Evolutionary conservation across 1,140 invertebrate genomes (phyloP).

Genomic region (Sycophila sp.): DNA sequence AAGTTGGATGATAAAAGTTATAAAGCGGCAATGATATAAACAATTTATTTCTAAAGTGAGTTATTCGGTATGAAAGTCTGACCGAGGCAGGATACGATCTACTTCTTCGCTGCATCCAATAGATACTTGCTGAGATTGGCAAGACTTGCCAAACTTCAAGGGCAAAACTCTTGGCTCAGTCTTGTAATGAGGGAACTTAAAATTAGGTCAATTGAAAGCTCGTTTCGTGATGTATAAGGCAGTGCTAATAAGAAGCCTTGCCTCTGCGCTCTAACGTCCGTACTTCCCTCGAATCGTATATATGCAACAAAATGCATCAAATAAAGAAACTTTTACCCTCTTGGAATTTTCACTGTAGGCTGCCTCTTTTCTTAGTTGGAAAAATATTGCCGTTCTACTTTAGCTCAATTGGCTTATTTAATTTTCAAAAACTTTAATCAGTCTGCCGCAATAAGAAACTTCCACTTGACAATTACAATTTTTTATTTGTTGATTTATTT

Average conservation of each 20-base stretch:
- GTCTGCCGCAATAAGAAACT: too few relatives aligned
- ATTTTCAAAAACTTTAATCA: too few relatives aligned
- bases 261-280: too few relatives aligned
- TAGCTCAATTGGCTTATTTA: too few relatives aligned
- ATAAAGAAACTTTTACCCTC: too few relatives aligned
- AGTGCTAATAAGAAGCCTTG: background rate
- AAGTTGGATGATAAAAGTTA: slow-evolving; percentile 4
- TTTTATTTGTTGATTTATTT: too few relatives aligned
- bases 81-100: background rate
- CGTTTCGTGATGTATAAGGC: background rate
- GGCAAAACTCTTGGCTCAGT: slow-evolving; percentile 10
- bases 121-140: slow-evolving; percentile 4
- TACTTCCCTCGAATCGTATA: too few relatives aligned
- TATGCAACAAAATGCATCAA: too few relatives aligned
- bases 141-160: slow-evolving; percentile 17
- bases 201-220: slow-evolving; percentile 12
- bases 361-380: too few relatives aligned
- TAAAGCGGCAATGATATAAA: background rate
- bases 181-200: slow-evolving; percentile 12
- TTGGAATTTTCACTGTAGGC: too few relatives aligned
- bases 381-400: too few relatives aligned
- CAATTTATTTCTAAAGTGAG: background rate
- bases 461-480: too few relatives aligned
- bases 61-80: background rate
- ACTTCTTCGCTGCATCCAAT: background rate